Conservation (phyloP, 2,797 vertebrate species). For the Pangasius krempfi region DNA sequence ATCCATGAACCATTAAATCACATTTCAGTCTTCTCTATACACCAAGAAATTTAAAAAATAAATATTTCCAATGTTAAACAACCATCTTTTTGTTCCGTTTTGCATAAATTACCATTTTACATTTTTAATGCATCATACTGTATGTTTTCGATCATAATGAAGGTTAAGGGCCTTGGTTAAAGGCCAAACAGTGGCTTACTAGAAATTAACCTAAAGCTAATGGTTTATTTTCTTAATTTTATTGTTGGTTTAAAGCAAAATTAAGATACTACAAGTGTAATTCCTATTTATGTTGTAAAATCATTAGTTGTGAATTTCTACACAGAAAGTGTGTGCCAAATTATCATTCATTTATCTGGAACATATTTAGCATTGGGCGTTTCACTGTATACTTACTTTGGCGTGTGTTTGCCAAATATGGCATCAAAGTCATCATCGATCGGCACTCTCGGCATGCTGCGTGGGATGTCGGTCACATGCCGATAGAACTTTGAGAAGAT, state of each 20-base stretch:
- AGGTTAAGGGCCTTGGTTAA: not conserved
- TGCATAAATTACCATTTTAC: not conserved
- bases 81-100: not conserved
- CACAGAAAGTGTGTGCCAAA: not conserved
- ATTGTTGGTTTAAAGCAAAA: not conserved
- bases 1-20: not conserved
- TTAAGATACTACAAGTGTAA: not conserved
- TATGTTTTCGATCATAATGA: not conserved
- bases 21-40: not conserved
- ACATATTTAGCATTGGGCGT: not conserved
- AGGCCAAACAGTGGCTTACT: not conserved
- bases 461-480: slow-evolving; percentile 76
- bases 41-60: not conserved
- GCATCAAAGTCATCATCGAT: slow-evolving; percentile 90
- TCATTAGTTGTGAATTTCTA: no score
- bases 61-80: not conserved
- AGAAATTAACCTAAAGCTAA: no score
- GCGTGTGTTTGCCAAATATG: slow-evolving; percentile 89
- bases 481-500: slow-evolving; percentile 95
- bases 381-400: slow-evolving; percentile 77
- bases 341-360: not conserved
- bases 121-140: not conserved
- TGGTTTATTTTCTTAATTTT: not conserved
- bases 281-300: not conserved
- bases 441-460: slow-evolving; percentile 74